Evolutionary conservation across 2,888 invertebrate species (phyloP).

Genomic region (Sclerodermus sp.): DNA sequence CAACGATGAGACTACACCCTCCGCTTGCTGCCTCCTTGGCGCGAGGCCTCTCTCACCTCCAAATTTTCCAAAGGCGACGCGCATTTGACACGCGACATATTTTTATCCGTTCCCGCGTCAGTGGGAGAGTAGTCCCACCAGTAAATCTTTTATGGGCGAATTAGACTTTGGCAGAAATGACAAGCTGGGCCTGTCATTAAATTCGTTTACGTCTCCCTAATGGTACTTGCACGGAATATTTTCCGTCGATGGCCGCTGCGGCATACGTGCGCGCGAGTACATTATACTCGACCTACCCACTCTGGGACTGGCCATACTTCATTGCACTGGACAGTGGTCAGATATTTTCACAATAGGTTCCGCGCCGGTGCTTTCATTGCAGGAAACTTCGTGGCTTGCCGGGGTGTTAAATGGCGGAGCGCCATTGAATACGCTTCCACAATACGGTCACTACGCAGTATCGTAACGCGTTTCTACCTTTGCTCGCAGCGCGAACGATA

Average conservation of each 20-base stretch:
- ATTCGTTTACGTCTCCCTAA: slow-evolving; percentile 34
- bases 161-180: not conserved
- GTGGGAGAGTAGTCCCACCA: too few relatives aligned
- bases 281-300: slow-evolving; percentile 26
- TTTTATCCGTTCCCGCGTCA: too few relatives aligned
- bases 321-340: slow-evolving; percentile 53
- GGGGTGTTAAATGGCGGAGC: slow-evolving; percentile 48
- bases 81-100: too few relatives aligned
- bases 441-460: slow-evolving; percentile 44
- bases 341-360: slow-evolving; percentile 56
- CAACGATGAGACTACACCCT: too few relatives aligned
- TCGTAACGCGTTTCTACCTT: slow-evolving; percentile 37
- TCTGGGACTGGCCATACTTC: slow-evolving; percentile 39
- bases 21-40: not conserved
- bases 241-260: slow-evolving; percentile 17
- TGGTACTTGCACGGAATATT: slow-evolving; percentile 27
- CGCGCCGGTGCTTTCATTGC: slow-evolving; percentile 49
- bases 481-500: slow-evolving; percentile 19
- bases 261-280: slow-evolving; percentile 6
- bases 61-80: too few relatives aligned
- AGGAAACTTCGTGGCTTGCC: slow-evolving; percentile 49
- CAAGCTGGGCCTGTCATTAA: slow-evolving; percentile 12
- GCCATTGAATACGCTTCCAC: slow-evolving; percentile 48
- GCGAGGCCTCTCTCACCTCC: not conserved
- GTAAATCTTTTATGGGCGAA: not conserved